Evolutionary conservation across 2,888 invertebrate genomes (phyloP), one percentile per base, ranked within the genome.

Genomic region (Willowsia nigromaculata): DNA sequence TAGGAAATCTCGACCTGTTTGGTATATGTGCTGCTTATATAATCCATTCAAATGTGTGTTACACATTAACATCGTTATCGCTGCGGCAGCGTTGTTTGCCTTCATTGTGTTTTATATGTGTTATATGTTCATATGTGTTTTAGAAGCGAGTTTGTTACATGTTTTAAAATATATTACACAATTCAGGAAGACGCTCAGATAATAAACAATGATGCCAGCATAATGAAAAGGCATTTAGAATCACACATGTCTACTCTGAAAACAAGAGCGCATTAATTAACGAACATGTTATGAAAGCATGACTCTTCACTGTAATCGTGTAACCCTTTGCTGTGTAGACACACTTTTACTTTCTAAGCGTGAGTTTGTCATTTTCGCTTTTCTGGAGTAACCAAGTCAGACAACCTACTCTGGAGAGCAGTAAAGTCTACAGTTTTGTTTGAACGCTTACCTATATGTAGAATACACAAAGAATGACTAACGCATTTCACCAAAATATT

Each of bases 211-310:
- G 33, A 33, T 33, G 65, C 2, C 15, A 65, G 33, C 65, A n/a
- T 65, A 65, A 65, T 65, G n/a, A 65, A 1, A 59, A 59, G 59
- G 9, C 15, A n/a, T 27, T 18, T 65, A 33, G 33, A 65, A 9
- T 65, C 65, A 65, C 65, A 65, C 65, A 33, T 33, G 65, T 15
- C 2, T 1, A 33, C 65, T 15, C 65, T 15, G 15, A 18, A 59
- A 59, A 53, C 53, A 50, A n/a, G 11, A 27, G 62, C 30, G 33
- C 33, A 33, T 65, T 33, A 65, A 30, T 33, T 65, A 33, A 30
- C 65, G 65, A 33, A 65, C 33, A 27, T 62, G 62, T 56, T 65
- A 65, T 65, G 65, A 65, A 65, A 62, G 30, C 33, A 65, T 33
- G 59, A 30, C 33, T 30, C 4, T 56, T 56, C 18, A 59, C 1